These are phyloP conservation scores for Aix galericulata DNA, from an alignment of 2,113 vertebrate genomes.

Conservation along the genomic window DNA sequence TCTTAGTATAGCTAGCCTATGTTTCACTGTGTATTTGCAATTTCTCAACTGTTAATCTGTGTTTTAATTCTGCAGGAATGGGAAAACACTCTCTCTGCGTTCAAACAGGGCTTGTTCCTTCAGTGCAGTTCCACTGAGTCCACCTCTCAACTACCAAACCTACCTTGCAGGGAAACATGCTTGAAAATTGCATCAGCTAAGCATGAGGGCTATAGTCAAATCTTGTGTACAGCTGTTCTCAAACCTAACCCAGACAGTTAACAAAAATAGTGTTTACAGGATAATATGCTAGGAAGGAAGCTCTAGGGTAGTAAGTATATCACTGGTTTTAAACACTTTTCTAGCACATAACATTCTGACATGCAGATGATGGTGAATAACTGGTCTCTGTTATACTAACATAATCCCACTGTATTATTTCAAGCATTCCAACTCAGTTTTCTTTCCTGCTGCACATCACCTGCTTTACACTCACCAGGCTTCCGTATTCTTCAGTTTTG, in stretches of 20 bases:
- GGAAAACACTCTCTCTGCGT: not conserved
- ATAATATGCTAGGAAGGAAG: not conserved
- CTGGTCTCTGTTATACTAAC: not conserved
- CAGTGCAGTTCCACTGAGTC: not conserved
- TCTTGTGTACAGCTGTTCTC: not conserved
- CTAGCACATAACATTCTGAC: not conserved
- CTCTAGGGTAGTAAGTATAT: not conserved
- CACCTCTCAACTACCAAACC: not conserved
- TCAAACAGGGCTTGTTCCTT: not conserved
- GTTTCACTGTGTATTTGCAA: not conserved
- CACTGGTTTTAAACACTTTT: not conserved
- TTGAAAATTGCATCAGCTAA: not conserved
- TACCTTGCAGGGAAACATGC: not conserved
- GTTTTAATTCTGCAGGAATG: not conserved
- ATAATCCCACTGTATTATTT: not conserved
- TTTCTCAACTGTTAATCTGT: not conserved
- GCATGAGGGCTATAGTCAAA: not conserved
- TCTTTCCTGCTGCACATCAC: not conserved
- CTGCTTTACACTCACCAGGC: slow-evolving; percentile 46
- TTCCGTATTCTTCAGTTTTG: not conserved
- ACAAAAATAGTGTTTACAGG: not conserved
- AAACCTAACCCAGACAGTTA: not conserved
- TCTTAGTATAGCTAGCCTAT: not conserved
- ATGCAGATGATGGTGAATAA: not conserved
- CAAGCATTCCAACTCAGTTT: not conserved